phyloP scores from a whole-genome alignment of 2,888 invertebrate genomes.

The Eristalis tenax region DNA sequence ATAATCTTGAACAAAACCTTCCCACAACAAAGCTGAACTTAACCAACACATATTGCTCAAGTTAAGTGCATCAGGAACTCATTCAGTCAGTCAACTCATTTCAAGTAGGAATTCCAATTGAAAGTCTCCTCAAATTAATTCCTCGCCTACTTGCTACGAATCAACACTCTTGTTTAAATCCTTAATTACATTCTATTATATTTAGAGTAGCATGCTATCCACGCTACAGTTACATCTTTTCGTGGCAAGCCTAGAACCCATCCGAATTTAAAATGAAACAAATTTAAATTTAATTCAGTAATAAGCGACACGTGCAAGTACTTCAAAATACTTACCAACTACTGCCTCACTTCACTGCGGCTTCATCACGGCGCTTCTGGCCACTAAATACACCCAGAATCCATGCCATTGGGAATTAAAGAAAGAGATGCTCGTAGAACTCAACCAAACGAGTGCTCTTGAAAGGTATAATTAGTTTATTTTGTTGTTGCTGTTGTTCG shows the following conservation, averaged over 20 bases:
- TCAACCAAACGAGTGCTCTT: slow-evolving; percentile 1
- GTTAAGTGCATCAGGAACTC: no score
- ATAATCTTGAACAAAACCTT: no score
- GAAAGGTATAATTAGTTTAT: slow-evolving; percentile 18
- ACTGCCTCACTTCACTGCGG: background rate
- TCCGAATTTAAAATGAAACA: background rate
- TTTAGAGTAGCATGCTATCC: background rate
- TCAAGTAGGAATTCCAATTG: background rate
- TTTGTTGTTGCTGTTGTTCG: slow-evolving; percentile 5
- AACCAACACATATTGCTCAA: no score
- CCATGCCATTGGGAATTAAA: background rate
- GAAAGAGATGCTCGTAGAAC: background rate
- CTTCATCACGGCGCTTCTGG: background rate
- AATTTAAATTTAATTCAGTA: slow-evolving; percentile 3
- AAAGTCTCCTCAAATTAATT: background rate
- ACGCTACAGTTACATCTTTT: background rate
- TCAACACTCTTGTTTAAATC: background rate
- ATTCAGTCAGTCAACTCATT: background rate
- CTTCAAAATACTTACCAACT: background rate
- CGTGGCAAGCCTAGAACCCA: background rate
- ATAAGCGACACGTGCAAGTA: slow-evolving; percentile 17
- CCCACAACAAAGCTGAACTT: no score
- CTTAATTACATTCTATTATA: background rate
- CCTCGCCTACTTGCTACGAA: background rate
- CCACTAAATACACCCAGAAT: background rate